These are phyloP conservation scores for Serranus cabrilla DNA, from an alignment of 2,797 vertebrate species.

Conservation along the genomic window DNA sequence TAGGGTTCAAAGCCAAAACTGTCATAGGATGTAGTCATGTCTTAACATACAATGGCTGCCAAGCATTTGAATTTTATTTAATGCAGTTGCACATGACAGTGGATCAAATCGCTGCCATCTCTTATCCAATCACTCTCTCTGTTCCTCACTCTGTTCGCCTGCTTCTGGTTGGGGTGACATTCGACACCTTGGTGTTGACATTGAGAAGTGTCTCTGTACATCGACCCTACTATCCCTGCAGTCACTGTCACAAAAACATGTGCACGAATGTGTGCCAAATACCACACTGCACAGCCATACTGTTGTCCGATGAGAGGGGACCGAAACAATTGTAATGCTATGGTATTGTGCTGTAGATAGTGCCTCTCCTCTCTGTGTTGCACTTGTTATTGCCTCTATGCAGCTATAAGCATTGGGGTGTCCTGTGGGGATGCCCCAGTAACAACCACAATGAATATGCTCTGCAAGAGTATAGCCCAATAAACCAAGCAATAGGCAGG, in stretches of 20 bases:
- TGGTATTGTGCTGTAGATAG: constrained; percentile 25
- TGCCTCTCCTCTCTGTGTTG: constrained; percentile 47
- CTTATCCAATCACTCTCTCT: constrained; percentile 40
- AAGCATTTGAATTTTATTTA: constrained; percentile 45
- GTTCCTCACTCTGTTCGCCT: constrained; percentile 30
- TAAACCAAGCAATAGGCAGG: constrained; percentile 31
- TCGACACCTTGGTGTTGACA: constrained; percentile 64
- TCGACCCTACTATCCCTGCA: constrained; percentile 46
- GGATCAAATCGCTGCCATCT: constrained; percentile 58
- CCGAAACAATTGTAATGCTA: constrained; percentile 13
- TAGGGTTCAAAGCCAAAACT: constrained; percentile 9
- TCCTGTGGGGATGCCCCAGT: constrained; percentile 75
- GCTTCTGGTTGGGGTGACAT: constrained; percentile 63
- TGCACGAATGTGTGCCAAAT: constrained; percentile 51
- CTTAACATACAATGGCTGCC: constrained; percentile 10
- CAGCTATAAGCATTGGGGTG: constrained; percentile 64
- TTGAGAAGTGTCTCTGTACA: constrained; percentile 63
- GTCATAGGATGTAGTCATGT: constrained; percentile 18
- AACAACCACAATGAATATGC: constrained; percentile 50
- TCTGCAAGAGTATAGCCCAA: constrained; percentile 32
- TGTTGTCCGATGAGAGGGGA: constrained; percentile 35
- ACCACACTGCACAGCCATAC: constrained; percentile 11
- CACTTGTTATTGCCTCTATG: constrained; percentile 62
- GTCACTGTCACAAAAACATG: constrained; percentile 60
- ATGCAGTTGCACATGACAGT: constrained; percentile 41